These are phyloP conservation scores for Amazona guildingii DNA, from an alignment of 2,113 vertebrate genomes.

Conservation along the genomic window DNA sequence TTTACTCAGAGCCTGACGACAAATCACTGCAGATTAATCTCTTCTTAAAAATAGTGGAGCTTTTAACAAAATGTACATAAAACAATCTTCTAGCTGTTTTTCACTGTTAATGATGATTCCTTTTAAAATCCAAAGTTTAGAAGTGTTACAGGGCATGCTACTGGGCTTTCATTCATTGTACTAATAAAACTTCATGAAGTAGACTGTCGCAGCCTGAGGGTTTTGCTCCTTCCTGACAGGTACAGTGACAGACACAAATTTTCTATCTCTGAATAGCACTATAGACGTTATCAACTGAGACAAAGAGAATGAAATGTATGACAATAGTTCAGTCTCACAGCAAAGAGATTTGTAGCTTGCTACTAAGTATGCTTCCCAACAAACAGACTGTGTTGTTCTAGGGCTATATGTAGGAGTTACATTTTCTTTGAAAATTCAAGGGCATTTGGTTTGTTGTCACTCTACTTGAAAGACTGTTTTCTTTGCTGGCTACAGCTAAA, in stretches of 20 bases:
- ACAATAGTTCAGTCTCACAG: conserved; percentile 79
- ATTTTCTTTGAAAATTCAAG: conserved; percentile 73
- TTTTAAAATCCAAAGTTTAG: conserved; percentile 78
- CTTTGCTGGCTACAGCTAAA: conserved; percentile 12
- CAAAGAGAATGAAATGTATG: conserved; percentile 79
- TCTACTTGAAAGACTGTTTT: conserved; percentile 57
- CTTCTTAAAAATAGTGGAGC: conserved; percentile 8
- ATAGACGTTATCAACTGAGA: conserved; percentile 80
- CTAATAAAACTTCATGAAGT: conserved; percentile 80
- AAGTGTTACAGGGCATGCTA: conserved; percentile 77
- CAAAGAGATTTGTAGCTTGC: conserved; percentile 81
- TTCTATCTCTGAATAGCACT: conserved; percentile 66
- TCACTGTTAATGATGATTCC: conserved; percentile 79
- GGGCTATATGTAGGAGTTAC: conserved; percentile 79
- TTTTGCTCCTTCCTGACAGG: conserved; percentile 72
- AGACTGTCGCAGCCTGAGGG: conserved; percentile 72
- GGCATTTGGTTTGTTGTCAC: conserved; percentile 77
- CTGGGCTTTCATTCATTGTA: conserved; percentile 84
- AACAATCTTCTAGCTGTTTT: conserved; percentile 67
- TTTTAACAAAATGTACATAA: conserved; percentile 55
- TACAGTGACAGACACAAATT: conserved; percentile 73
- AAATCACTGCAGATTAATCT: conserved; percentile 46
- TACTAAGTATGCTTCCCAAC: conserved; percentile 79
- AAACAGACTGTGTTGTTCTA: conserved; percentile 84
- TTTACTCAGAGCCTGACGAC: conserved; percentile 26